phyloP scores from a whole-genome alignment of 35 echinoderm and acorn worm species.

The Eucidaris tribuloides region DNA sequence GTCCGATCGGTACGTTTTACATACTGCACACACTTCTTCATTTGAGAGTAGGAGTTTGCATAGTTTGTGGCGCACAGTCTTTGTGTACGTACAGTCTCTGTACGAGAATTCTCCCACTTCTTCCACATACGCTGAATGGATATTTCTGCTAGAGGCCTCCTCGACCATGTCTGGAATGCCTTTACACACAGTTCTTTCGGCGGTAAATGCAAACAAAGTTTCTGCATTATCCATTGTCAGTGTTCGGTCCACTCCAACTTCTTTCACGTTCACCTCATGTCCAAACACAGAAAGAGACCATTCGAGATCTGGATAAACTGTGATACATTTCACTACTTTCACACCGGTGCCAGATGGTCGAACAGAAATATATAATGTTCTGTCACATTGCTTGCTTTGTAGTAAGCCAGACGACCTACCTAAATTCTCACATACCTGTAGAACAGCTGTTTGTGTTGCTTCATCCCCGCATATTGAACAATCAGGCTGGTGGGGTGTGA shows the following conservation, averaged over 20 bases:
- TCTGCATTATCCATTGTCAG: not conserved
- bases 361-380: not conserved
- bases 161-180: not conserved
- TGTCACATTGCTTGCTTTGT: not conserved
- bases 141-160: not conserved
- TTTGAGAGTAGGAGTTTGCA: conserved; percentile 3
- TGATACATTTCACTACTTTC: not conserved
- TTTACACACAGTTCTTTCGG: not conserved
- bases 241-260: not conserved
- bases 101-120: not conserved
- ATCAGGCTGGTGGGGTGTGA: not conserved
- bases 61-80: conserved; percentile 33
- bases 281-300: not conserved
- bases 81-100: not conserved
- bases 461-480: not conserved
- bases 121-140: not conserved
- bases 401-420: not conserved
- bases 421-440: not conserved
- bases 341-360: not conserved
- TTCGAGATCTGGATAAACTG: not conserved
- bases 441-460: not conserved
- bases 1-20: not conserved
- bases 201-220: not conserved
- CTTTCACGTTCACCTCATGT: not conserved
- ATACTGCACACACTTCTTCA: not conserved